Evolutionary conservation across 64 coral and sea anemone species (phyloP).

Genomic region (Acropora yongei): DNA sequence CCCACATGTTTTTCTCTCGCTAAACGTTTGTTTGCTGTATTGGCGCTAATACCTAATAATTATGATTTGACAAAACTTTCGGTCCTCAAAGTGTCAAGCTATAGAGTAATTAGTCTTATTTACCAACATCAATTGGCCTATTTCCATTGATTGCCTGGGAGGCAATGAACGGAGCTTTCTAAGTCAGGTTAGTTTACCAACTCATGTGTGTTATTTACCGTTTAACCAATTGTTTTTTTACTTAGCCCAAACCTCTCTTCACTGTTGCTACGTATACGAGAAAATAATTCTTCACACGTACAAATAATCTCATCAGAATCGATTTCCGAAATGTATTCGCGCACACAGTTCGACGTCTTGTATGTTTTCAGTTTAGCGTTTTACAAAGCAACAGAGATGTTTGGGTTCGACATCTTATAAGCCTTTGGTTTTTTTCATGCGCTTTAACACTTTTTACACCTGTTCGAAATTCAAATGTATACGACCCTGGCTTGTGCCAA

Average conservation of each 20-base stretch:
- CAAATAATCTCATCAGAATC: neutral
- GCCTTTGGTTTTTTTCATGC: neutral
- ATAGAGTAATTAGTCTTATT: conserved; percentile 31
- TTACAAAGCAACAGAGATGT: neutral
- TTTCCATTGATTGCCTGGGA: neutral
- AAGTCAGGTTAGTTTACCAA: conserved; percentile 10
- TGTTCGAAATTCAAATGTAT: neutral
- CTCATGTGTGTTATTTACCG: neutral
- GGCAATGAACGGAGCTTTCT: neutral
- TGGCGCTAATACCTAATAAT: neutral
- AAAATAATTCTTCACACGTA: neutral
- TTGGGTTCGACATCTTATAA: neutral
- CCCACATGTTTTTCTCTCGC: neutral
- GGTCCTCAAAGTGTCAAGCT: neutral
- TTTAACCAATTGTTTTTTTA: neutral
- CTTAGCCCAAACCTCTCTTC: neutral
- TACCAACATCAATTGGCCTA: conserved; percentile 21
- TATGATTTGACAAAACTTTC: neutral
- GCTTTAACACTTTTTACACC: neutral
- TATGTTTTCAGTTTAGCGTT: neutral
- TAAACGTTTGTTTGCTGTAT: conserved; percentile 1
- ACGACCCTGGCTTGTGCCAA: neutral
- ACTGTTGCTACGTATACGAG: neutral
- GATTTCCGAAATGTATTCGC: neutral
- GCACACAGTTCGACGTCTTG: neutral